A percentile compares a stretch with the other conserved stretches of the same genome.
Conservation (phyloP, 2,797 vertebrate species). For the Dicrostonyx torquatus region DNA sequence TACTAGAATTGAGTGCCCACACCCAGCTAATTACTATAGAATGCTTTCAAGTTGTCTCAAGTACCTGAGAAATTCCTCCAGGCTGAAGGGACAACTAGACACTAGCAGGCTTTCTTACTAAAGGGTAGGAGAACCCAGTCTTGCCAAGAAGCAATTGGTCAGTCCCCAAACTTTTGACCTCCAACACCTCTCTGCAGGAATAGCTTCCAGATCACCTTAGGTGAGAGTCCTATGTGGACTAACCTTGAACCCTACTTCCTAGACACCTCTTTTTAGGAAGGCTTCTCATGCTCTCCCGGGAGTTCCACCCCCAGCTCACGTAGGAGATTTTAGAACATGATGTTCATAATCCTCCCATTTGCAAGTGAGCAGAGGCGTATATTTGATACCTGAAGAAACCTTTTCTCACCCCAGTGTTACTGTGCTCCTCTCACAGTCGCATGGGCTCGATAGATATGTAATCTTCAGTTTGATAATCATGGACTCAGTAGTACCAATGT, state of each 20-base stretch:
- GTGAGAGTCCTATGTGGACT: not conserved
- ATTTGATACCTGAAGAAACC: constrained; percentile 8
- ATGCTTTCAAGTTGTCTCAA: constrained; percentile 28
- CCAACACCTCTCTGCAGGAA: not conserved
- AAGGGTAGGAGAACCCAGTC: not conserved
- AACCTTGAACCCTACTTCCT: not conserved
- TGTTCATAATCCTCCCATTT: constrained; percentile 16
- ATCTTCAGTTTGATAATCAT: not conserved
- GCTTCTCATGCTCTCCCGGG: not conserved
- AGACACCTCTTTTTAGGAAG: not conserved
- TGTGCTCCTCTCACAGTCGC: not conserved
- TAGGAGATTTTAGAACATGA: constrained; percentile 38
- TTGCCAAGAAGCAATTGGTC: not conserved
- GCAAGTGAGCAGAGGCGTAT: not conserved
- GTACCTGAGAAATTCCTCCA: constrained; percentile 5
- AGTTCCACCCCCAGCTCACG: not conserved
- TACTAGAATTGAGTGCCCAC: not conserved
- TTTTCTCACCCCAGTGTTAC: constrained; percentile 6
- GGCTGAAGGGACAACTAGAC: constrained; percentile 28
- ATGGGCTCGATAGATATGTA: not conserved
- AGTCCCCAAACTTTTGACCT: not conserved
- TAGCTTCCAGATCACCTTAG: fast-evolving
- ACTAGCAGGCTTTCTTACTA: not conserved
- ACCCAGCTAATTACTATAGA: not conserved
- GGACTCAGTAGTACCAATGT: not conserved